Evolutionary conservation across 2,888 invertebrate species (phyloP).

Genomic region (Pycnomerus fuliginosus): DNA sequence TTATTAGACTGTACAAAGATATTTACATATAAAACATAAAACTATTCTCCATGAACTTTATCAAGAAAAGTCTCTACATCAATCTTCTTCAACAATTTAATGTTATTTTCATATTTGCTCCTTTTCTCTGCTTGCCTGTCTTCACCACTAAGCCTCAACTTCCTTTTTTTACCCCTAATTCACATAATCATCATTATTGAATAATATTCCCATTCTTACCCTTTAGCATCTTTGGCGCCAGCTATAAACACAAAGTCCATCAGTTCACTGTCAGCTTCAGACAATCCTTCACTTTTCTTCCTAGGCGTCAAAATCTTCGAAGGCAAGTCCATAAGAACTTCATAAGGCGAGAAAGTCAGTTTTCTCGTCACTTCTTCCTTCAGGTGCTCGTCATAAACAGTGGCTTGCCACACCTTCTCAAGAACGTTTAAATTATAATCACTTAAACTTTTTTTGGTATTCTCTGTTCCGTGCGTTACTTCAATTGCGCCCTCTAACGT

Average conservation of each 20-base stretch:
- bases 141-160: constrained; percentile 3
- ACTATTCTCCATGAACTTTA: constrained; percentile 15
- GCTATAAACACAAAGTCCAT: constrained; percentile 12
- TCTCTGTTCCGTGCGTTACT: constrained; percentile 1
- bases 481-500: constrained; percentile 1
- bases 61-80: constrained; percentile 18
- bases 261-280: constrained; percentile 7
- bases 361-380: constrained; percentile 8
- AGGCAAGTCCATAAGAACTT: constrained; percentile 3
- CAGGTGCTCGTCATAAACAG: constrained; percentile 9
- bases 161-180: constrained; percentile 12
- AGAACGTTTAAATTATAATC: constrained; percentile 13
- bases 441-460: constrained; percentile 1
- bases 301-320: background rate
- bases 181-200: background rate
- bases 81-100: constrained; percentile 13
- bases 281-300: background rate
- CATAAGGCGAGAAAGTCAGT: constrained; percentile 5
- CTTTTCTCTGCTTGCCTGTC: constrained; percentile 8
- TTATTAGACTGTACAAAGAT: too few relatives aligned
- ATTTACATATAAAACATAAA: background rate
- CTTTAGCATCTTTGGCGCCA: constrained; percentile 1
- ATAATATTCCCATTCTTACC: constrained; percentile 5
- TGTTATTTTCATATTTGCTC: constrained; percentile 6
- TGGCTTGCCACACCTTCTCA: constrained; percentile 6